Evolutionary conservation across 2,888 invertebrate species (phyloP).

Genomic region (Muscina levida): DNA sequence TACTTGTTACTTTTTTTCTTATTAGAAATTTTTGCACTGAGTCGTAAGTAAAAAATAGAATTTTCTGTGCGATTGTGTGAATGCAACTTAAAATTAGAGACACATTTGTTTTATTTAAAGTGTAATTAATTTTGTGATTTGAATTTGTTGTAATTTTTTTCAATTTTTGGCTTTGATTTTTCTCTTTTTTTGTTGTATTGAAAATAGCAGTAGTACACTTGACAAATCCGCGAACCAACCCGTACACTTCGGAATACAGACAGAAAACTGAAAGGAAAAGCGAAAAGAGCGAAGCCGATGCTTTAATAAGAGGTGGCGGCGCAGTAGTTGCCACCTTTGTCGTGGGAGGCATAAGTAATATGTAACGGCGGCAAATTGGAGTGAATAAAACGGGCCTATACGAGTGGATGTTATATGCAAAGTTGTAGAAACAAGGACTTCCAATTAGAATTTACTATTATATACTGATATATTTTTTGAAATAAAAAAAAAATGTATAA

Average conservation of each 20-base stretch:
- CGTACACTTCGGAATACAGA: constrained; percentile 58
- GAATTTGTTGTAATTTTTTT: constrained; percentile 36
- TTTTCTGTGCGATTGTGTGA: constrained; percentile 45
- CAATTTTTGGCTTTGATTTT: constrained; percentile 26
- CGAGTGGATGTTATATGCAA: too few relatives aligned
- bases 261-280: constrained; percentile 61
- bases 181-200: constrained; percentile 24
- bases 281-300: too few relatives aligned
- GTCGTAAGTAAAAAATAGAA: constrained; percentile 52
- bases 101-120: constrained; percentile 50
- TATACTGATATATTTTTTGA: too few relatives aligned
- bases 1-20: constrained; percentile 52
- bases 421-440: too few relatives aligned
- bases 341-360: too few relatives aligned
- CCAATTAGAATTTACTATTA: too few relatives aligned
- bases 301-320: too few relatives aligned
- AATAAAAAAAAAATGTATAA: too few relatives aligned
- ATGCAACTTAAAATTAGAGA: constrained; percentile 59
- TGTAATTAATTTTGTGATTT: constrained; percentile 32
- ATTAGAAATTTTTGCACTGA: constrained; percentile 42
- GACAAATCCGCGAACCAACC: constrained; percentile 45
- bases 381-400: too few relatives aligned
- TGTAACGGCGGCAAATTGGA: too few relatives aligned
- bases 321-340: too few relatives aligned
- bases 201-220: constrained; percentile 7